These are phyloP conservation scores for Cephus cinctus DNA, from an alignment of 1,140 invertebrate species.

Conservation along the genomic window DNA sequence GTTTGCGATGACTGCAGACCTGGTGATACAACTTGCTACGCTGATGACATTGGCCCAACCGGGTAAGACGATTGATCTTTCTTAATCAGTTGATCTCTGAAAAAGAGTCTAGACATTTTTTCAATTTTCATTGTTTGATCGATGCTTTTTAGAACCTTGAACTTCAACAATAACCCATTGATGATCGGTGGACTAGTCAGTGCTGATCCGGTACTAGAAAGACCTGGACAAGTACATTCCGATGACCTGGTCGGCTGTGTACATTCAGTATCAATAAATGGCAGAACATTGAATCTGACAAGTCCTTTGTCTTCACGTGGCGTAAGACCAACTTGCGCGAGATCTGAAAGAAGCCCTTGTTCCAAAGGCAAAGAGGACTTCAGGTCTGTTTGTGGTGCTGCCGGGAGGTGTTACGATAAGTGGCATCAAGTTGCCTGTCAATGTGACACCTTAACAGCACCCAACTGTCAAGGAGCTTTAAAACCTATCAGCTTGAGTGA, in stretches of 20 bases:
- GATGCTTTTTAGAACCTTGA: conserved; percentile 73
- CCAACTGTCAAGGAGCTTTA: conserved; percentile 76
- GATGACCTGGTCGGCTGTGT: conserved; percentile 93
- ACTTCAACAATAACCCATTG: conserved; percentile 86
- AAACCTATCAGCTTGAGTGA: conserved; percentile 76
- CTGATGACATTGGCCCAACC: conserved; percentile 78
- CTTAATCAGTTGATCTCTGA: neutral
- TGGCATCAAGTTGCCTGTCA: conserved; percentile 76
- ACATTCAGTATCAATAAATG: conserved; percentile 86
- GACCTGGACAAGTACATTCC: conserved; percentile 83
- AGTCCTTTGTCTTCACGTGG: conserved; percentile 70
- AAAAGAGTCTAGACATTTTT: neutral
- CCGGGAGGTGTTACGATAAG: conserved; percentile 75
- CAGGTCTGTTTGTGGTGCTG: conserved; percentile 62
- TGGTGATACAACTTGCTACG: conserved; percentile 77
- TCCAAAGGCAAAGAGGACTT: conserved; percentile 45
- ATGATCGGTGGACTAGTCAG: conserved; percentile 81
- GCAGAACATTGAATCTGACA: conserved; percentile 75
- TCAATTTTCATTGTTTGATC: conserved; percentile 12
- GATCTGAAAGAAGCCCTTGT: conserved; percentile 65
- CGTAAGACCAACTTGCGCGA: conserved; percentile 73
- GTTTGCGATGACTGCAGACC: conserved; percentile 81
- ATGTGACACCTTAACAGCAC: conserved; percentile 69
- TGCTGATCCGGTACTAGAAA: conserved; percentile 80
- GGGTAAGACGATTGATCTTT: conserved; percentile 62